A percentile compares a stretch with the other conserved stretches of the same genome.
phyloP scores from a whole-genome alignment of 2,113 vertebrate species.

The Glaucidium brasilianum region DNA sequence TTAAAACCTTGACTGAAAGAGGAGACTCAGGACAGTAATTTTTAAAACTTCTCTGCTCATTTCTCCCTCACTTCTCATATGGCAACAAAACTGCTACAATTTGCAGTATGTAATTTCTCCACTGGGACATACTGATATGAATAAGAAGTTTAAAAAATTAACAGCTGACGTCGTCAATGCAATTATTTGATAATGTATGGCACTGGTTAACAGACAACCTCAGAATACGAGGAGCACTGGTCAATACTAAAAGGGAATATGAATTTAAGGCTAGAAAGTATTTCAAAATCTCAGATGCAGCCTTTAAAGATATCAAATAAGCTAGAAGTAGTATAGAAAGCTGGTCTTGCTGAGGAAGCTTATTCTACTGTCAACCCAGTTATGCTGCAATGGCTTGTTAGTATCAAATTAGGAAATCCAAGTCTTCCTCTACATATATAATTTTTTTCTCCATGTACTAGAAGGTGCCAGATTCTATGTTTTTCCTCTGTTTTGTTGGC shows the following conservation, averaged over 20 bases:
- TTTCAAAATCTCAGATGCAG: neutral
- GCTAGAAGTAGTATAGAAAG: neutral
- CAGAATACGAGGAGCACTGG: neutral
- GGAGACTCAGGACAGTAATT: neutral
- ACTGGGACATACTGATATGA: neutral
- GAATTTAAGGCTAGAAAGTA: neutral
- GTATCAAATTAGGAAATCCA: neutral
- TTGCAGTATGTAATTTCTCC: neutral
- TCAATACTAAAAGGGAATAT: neutral
- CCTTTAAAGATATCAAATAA: neutral
- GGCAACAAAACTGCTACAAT: slow-evolving; percentile 1
- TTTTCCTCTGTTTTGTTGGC: neutral
- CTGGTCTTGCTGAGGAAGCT: slow-evolving; percentile 6
- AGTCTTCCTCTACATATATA: neutral
- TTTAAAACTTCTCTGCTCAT: neutral
- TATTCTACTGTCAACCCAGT: neutral
- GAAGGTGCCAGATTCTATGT: neutral
- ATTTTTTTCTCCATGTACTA: neutral
- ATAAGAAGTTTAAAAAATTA: slow-evolving; percentile 25
- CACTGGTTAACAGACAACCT: neutral
- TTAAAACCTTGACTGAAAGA: neutral
- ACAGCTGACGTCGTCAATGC: neutral
- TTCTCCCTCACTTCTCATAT: neutral
- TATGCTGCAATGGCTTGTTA: neutral
- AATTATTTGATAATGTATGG: neutral